Conservation (phyloP, 2,797 vertebrate species). For the Erethizon dorsatum region DNA sequence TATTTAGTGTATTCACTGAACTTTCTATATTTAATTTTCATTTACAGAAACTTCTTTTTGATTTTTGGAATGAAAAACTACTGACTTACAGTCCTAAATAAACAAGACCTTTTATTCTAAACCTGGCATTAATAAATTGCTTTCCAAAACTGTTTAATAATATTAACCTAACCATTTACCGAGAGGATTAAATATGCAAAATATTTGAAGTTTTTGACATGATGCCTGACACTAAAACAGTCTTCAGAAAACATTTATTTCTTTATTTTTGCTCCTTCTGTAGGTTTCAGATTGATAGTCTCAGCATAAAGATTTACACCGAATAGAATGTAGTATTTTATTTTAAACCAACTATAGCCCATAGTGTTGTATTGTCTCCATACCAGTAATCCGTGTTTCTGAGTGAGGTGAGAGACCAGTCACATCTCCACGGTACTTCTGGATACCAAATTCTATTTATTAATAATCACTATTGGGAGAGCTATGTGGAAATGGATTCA, state of each 20-base stretch:
- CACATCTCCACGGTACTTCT: not conserved
- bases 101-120: not conserved
- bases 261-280: not conserved
- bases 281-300: not conserved
- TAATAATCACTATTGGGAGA: not conserved
- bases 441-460: not conserved
- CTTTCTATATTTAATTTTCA: not conserved
- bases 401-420: not conserved
- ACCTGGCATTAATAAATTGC: not conserved
- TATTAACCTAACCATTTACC: not conserved
- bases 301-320: not conserved
- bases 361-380: not conserved
- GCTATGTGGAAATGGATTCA: not conserved
- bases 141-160: conserved; percentile 25
- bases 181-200: not conserved
- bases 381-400: not conserved
- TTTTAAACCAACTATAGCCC: not conserved
- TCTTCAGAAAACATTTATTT: not conserved
- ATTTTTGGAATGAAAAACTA: not conserved
- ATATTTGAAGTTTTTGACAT: not conserved
- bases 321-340: not conserved
- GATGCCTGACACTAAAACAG: not conserved
- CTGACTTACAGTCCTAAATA: not conserved
- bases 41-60: not conserved
- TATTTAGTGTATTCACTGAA: not conserved